These are phyloP conservation scores for Phragmatobia fuliginosa DNA, from an alignment of 2,888 invertebrate genomes.

Conservation along the genomic window DNA sequence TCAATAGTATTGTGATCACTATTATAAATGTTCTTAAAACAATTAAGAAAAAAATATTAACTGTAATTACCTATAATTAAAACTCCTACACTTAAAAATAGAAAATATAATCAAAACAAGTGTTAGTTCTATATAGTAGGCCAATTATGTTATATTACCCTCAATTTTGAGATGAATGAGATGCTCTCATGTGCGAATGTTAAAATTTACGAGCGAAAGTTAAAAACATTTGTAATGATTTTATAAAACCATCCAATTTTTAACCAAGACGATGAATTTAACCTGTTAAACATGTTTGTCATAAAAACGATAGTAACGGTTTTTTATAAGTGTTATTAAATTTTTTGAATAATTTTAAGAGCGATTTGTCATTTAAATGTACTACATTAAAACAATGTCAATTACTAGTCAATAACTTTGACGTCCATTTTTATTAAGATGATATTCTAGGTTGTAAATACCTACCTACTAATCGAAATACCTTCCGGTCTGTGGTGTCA, in stretches of 20 bases:
- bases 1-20: no score
- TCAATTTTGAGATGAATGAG: constrained; percentile 6
- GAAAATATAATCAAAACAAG: background rate
- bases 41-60: background rate
- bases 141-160: constrained; percentile 11
- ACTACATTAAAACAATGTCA: background rate
- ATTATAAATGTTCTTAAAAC: no score
- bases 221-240: constrained; percentile 10
- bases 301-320: no score
- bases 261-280: background rate
- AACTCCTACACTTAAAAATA: background rate
- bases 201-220: constrained; percentile 24
- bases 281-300: no score
- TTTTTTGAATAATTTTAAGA: no score
- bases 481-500: background rate
- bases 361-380: background rate
- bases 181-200: constrained; percentile 11
- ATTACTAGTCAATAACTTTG: no score
- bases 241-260: constrained; percentile 7
- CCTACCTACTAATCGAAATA: background rate
- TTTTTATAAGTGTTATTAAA: no score
- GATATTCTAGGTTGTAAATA: background rate
- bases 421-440: background rate
- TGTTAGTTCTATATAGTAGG: background rate
- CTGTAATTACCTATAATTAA: no score